Evolutionary conservation across 2,888 invertebrate genomes (phyloP), one percentile per base, ranked within the genome.

Genomic region (Parthenolecanium corni): DNA sequence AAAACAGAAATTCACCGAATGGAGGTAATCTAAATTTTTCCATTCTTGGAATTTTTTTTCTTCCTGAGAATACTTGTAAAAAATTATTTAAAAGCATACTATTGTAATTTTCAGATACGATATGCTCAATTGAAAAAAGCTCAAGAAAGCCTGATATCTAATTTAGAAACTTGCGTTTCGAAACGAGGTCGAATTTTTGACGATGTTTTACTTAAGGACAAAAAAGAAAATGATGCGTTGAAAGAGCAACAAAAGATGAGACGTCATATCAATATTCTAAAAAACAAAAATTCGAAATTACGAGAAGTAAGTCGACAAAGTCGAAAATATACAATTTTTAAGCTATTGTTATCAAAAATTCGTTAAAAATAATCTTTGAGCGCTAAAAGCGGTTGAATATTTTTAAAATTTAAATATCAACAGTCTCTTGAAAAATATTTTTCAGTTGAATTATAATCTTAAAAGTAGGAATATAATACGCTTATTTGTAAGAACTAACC

Each of bases 1-100:
- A 84, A 80, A 71, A 78, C 77, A 42, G 89, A 90, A 76, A 89
- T 90, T 70, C 89, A 89, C 69, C 79, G 85, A 68, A 89, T 89
- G 89, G 82, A 85, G 74, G 86, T 88, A 72, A 75, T 24, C 51
- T 31, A 24, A 61, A 11, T 52, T 6, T 6, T 9, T 31, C 4
- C 31, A 31, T 18, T 6, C 11, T n/a, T 40, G 24, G 16, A 51
- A 46, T 31, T 25, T 31, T 31, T 31, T 31, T 31, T 31, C 31
- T 54, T 36, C 44, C 36, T 36, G 38, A 23, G 51, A 65, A 20
- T 64, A 9, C 9, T 31, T 31, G 31, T 31, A 31, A n/a, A 18
- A 64, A 25, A 40, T 25, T 31, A 52, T n/a, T 14, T 21, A 42
- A 40, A 38, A 18, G 0, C n/a, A 42, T 42, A 38, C n/a, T 25